Conservation (phyloP, 2,888 invertebrate genomes). For the Elegia similella region DNA sequence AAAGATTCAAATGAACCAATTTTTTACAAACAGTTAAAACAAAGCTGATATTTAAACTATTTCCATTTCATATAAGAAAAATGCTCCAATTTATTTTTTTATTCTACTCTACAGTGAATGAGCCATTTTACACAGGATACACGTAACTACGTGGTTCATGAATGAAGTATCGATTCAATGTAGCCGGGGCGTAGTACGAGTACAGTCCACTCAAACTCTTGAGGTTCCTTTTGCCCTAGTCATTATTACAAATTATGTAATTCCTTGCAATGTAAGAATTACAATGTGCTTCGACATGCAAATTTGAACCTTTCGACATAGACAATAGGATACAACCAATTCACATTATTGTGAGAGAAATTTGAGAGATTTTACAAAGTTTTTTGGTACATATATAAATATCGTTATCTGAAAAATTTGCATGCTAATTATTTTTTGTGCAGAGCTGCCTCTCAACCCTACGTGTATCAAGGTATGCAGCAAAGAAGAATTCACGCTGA, state of each 20-base stretch:
- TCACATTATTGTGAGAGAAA: no score
- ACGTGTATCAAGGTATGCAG: conserved; percentile 70
- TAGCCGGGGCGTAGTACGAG: conserved; percentile 25
- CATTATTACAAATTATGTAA: conserved; percentile 74
- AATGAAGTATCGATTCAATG: conserved; percentile 33
- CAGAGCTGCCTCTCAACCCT: conserved; percentile 62
- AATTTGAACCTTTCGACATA: no score
- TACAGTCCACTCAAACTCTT: conserved; percentile 32
- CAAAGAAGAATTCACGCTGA: conserved; percentile 59
- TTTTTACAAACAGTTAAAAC: no score
- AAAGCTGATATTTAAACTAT: no score
- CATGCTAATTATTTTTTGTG: conserved; percentile 15
- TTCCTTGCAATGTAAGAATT: conserved; percentile 9
- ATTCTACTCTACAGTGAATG: no score
- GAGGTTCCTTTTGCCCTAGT: conserved; percentile 51
- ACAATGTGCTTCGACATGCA: neutral
- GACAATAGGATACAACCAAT: no score
- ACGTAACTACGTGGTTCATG: conserved; percentile 19
- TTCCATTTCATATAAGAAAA: no score
- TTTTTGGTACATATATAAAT: no score
- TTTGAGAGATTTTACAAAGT: no score
- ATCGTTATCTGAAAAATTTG: neutral
- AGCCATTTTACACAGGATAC: no score
- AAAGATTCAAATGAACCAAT: no score
- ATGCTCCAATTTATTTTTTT: no score